Conservation (phyloP, 2,113 vertebrate species). For the Pachycephala philippinensis region DNA sequence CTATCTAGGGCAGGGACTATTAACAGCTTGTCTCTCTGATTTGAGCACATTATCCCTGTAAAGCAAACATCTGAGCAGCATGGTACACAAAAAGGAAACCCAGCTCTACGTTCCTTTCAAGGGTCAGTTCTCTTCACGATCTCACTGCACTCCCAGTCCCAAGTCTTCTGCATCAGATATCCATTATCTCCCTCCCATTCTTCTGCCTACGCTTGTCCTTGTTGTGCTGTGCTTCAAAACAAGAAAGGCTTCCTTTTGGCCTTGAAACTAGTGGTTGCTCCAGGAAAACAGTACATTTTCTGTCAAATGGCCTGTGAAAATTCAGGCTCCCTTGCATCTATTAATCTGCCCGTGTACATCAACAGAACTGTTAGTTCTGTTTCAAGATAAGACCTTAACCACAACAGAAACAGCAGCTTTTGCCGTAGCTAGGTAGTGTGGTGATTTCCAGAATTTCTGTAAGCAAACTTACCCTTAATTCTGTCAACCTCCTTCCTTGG, state of each 20-base stretch:
- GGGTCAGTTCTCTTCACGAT: not conserved
- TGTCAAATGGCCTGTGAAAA: slow-evolving; percentile 6
- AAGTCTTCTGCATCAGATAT: not conserved
- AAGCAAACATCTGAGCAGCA: not conserved
- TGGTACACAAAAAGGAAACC: not conserved
- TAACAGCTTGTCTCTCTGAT: not conserved
- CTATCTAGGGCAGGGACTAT: not conserved
- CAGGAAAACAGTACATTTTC: not conserved
- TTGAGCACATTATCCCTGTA: not conserved
- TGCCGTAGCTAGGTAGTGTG: not conserved
- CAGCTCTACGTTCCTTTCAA: not conserved
- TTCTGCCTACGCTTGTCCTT: not conserved
- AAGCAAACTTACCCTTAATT: not conserved
- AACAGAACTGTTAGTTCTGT: not conserved
- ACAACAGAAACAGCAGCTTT: not conserved
- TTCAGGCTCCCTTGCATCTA: not conserved
- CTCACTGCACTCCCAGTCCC: not conserved
- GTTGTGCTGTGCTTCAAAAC: not conserved
- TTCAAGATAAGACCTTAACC: not conserved
- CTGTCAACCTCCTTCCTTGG: not conserved
- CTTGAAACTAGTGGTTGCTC: not conserved
- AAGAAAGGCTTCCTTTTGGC: not conserved
- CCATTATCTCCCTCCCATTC: not conserved
- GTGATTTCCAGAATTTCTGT: not conserved
- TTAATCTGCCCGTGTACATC: not conserved